Percentiles rank a stretch among this genome's conserved stretches.
Conservation (phyloP, 1,140 invertebrate genomes). For the Telenomus remus region DNA sequence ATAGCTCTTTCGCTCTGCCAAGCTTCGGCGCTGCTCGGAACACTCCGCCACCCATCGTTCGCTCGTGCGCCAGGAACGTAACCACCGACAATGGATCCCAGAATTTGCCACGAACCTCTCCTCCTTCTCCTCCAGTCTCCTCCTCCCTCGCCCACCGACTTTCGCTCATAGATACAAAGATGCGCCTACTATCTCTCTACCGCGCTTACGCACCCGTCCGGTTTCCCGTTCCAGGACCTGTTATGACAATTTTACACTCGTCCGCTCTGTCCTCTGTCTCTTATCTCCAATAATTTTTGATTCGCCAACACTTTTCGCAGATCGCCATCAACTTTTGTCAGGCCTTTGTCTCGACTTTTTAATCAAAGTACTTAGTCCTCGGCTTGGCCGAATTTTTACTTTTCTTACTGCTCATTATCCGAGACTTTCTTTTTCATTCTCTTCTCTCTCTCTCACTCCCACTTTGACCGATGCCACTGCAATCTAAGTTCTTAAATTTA, state of each 20-base stretch:
- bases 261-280: neutral
- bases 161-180: neutral
- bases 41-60: conserved; percentile 53
- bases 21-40: conserved; percentile 57
- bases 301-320: neutral
- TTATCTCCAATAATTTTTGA: neutral
- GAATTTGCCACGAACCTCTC: conserved; percentile 3
- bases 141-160: conserved; percentile 2
- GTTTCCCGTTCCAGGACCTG: neutral
- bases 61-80: conserved; percentile 59
- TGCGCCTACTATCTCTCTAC: too few species aligned
- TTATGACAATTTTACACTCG: neutral
- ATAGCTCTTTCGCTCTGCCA: conserved; percentile 62
- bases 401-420: neutral
- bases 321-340: neutral
- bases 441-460: neutral
- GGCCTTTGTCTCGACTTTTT: neutral
- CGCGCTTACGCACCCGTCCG: neutral
- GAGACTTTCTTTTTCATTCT: neutral
- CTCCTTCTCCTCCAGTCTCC: neutral
- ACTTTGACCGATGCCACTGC: conserved; percentile 5
- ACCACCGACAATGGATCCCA: conserved; percentile 18
- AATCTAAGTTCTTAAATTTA: conserved; percentile 9
- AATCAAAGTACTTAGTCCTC: neutral
- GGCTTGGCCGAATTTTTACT: neutral